phyloP scores from a whole-genome alignment of 2,888 invertebrate species.

The Oasisia sp. region DNA sequence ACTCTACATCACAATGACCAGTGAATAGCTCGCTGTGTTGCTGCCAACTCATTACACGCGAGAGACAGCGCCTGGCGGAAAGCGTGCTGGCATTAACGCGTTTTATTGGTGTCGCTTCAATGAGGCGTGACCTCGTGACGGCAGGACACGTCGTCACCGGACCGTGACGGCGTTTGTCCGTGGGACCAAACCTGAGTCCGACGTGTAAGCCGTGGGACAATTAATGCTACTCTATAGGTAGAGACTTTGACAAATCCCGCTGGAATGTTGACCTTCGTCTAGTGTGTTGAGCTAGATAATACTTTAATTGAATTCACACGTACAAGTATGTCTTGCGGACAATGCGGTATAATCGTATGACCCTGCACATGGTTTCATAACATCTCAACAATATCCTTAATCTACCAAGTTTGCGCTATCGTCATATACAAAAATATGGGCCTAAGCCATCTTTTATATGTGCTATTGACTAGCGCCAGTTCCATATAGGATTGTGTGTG shows the following conservation, averaged over 20 bases:
- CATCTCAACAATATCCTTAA: background rate
- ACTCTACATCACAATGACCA: background rate
- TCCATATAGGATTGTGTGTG: background rate
- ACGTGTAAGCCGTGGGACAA: background rate
- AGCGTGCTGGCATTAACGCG: background rate
- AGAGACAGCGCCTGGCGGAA: background rate
- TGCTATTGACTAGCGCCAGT: background rate
- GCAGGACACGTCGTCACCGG: background rate
- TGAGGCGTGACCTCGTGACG: background rate
- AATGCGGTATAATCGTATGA: background rate
- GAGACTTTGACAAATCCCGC: background rate
- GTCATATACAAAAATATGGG: no score
- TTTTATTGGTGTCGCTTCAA: background rate
- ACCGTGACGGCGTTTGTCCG: background rate
- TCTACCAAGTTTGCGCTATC: no score
- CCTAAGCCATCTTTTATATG: no score
- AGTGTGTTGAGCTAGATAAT: background rate
- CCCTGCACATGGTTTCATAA: background rate
- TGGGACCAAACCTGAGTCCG: background rate
- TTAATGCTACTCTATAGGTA: background rate
- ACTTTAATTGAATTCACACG: background rate
- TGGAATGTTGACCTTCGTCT: background rate
- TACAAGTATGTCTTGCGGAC: background rate
- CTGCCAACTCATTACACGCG: background rate
- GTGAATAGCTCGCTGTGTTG: background rate